Base-by-base conservation (phyloP, 2,888 invertebrate species). In the Drosophila longiperda region DNA sequence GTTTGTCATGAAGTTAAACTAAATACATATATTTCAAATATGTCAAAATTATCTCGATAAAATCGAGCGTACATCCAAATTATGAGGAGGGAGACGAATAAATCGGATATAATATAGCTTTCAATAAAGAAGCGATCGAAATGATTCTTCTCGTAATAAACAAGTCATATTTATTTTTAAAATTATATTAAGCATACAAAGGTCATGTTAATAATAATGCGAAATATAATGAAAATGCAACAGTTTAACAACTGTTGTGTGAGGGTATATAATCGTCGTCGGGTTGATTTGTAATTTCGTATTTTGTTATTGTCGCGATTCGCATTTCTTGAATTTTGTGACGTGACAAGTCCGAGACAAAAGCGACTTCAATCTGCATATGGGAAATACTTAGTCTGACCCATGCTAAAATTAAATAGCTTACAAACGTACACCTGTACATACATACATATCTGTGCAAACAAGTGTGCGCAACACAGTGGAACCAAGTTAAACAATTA, bases 261-360 rank as follows among this genome's bases (percentile, higher is more conserved):
- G 1, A 23, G 20, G 45, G 45, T 45, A 45, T 45, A 8, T 15
- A 2, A 23, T 8, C 4, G 45, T 23, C 45, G 15, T 23, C 9
- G 33, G 1, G 29, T 53, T 15, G 20, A 6, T 33, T 11, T 4
- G 32, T 7, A 11, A 7, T 20, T 20, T 52, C 0, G n/a, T 52
- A 3, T 12, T 36, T 36, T 15, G n/a, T 29, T 29, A 12, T 29
- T 40, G 23, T 29, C 36, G 36, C 12, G 0, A n/a, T 29, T 38
- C 54, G 12, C 36, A 17, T 54, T 38, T n/a, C n/a, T 15, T 20
- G 72, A 45, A 55, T 66, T 29, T 23, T 38, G 49, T 50, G 60
- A 57, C 38, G 52, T 29, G 34, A n/a, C 48, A 50, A 33, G 23
- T 4, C 45, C 32, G 36, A 58, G 48, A 33, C 58, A 48, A 33